phyloP scores from a whole-genome alignment of 2,888 invertebrate genomes.

The Steinernema carpocapsae region DNA sequence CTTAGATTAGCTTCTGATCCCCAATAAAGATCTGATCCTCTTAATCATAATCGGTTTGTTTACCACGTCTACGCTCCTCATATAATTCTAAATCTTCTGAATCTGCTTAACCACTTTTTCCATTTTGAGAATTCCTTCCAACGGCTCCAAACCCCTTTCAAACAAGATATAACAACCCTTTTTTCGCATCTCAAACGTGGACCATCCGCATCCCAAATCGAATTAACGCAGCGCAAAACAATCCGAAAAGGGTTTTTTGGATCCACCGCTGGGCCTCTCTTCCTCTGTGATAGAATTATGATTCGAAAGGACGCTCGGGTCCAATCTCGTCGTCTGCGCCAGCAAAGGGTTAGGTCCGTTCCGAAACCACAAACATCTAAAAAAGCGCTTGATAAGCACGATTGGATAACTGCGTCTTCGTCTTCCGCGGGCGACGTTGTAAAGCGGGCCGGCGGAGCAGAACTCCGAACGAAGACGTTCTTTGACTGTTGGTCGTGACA shows the following conservation, averaged over 20 bases:
- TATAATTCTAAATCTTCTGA: too few relatives aligned
- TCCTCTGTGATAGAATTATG: neutral
- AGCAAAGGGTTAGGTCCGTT: neutral
- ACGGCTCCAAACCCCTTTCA: too few relatives aligned
- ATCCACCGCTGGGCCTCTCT: neutral
- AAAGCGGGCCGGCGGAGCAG: neutral
- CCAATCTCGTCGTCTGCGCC: neutral
- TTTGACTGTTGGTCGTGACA: conserved; percentile 10
- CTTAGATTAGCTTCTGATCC: too few relatives aligned
- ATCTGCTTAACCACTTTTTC: too few relatives aligned
- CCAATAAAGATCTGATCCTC: too few relatives aligned
- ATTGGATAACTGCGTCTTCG: neutral
- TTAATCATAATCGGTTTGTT: too few relatives aligned
- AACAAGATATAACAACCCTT: too few relatives aligned
- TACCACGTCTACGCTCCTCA: too few relatives aligned
- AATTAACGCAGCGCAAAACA: conserved; percentile 8
- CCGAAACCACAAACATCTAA: conserved; percentile 18
- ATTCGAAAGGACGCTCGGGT: too few relatives aligned
- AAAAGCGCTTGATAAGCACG: conserved; percentile 1
- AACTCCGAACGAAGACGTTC: neutral
- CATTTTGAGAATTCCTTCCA: too few relatives aligned
- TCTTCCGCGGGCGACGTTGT: neutral
- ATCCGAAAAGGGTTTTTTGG: neutral
- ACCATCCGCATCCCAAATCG: conserved; percentile 18
- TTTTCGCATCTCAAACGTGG: neutral